Evolutionary conservation across 2,113 vertebrate genomes (phyloP).

Genomic region (Vicugna pacos): DNA sequence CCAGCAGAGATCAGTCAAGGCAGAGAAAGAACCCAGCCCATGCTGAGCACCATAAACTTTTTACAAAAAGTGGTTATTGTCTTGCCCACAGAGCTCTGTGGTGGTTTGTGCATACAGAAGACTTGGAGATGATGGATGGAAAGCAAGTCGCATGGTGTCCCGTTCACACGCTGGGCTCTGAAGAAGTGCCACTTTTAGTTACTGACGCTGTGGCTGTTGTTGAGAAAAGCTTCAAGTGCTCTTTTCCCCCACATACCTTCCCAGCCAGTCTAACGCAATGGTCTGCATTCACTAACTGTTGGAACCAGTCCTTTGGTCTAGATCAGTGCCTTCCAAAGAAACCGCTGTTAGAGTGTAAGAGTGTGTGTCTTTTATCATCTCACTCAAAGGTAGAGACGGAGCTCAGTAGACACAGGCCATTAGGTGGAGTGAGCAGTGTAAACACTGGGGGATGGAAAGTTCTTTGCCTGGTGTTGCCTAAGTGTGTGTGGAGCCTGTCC

Average conservation of each 20-base stretch:
- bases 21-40: neutral
- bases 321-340: neutral
- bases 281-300: neutral
- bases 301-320: neutral
- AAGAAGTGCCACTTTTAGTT: neutral
- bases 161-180: neutral
- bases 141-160: neutral
- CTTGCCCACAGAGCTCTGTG: neutral
- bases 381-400: neutral
- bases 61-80: neutral
- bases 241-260: neutral
- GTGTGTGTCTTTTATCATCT: neutral
- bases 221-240: neutral
- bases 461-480: slow-evolving; percentile 69
- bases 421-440: neutral
- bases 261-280: neutral
- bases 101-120: neutral
- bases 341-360: neutral
- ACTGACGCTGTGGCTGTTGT: neutral
- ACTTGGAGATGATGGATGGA: neutral
- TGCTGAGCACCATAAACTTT: neutral
- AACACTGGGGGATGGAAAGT: neutral
- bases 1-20: neutral
- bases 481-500: slow-evolving; percentile 56
- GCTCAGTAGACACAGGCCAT: neutral